Evolutionary conservation across 92 coral and sea anemone genomes (phyloP).

Genomic region (Metridium senile): DNA sequence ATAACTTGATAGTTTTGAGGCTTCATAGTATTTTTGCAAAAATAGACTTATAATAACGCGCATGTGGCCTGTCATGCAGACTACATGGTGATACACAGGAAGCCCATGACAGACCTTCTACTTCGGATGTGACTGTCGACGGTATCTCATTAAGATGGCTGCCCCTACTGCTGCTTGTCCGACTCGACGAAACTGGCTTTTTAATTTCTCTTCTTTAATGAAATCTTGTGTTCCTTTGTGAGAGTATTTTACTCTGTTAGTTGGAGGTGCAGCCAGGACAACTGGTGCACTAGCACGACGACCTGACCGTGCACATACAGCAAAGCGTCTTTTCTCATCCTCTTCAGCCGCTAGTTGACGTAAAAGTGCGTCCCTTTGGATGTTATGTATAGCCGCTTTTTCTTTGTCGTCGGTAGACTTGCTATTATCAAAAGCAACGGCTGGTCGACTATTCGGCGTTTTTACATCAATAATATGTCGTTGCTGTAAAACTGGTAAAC

Average conservation of each 20-base stretch:
- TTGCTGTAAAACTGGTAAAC: background rate
- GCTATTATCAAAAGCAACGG: background rate
- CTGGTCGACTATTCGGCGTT: background rate
- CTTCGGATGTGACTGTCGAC: no score
- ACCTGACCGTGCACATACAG: background rate
- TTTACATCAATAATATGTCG: background rate
- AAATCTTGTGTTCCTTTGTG: slow-evolving; percentile 1
- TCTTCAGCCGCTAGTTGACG: no score
- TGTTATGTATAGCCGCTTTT: no score
- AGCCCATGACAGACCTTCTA: no score
- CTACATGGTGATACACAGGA: no score
- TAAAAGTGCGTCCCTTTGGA: no score
- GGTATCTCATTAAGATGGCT: slow-evolving; percentile 9
- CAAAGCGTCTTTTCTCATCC: background rate
- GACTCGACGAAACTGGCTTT: slow-evolving; percentile 4
- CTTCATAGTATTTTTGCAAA: no score
- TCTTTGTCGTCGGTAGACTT: background rate
- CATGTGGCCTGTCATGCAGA: no score
- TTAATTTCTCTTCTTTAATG: background rate
- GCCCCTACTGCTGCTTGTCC: background rate
- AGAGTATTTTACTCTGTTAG: background rate
- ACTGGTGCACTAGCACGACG: slow-evolving; percentile 17
- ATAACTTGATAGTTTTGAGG: no score
- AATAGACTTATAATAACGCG: no score
- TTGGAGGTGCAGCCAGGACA: background rate